Base-by-base conservation (phyloP, 2,888 invertebrate genomes). In the Choreutis nemorana region DNA sequence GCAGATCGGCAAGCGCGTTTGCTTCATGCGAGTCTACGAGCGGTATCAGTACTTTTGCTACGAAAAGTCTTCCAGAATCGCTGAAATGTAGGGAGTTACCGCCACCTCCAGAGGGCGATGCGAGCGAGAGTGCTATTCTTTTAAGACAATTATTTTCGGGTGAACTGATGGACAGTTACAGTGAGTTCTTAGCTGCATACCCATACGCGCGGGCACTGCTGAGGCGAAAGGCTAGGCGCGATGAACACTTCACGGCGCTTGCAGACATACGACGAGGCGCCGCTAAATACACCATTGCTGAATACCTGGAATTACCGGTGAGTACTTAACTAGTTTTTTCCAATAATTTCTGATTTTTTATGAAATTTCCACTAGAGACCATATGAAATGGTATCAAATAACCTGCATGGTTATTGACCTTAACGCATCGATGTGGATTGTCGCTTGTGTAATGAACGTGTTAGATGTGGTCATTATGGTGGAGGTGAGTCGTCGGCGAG, bases 251-350 rank as follows among this genome's bases (percentile, higher is more conserved):
- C 53, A 75, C 82, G 42, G 85, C 86, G 38, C 81, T 87, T 37
- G 83, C 87, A 39, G 83, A 83, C 53, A 80, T 87, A 44, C 75
- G 85, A 34, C 80, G 83, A 45, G 86, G 86, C 27, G 85, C 86
- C 28, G 86, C 87, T 33, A 83, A 82, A 50, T 77, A 85, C 57
- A 82, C 83, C 32, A 81, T 87, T 29, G 78, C 81, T 26, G 82
- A 84, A 38, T 81, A 87, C 42, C 81, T 87, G 39, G 83, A 85
- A 56, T 61, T 87, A 60, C 87, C 87, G 84, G 87, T 87, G 58
- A 85, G 87, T 84, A 40, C 23, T 11, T 10, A 9, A 2, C n/a
- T 18, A 18, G 8, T 23, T 23, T 12, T 8, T 11, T 11, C n/a
- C 11, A 11, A 10, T 12, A 8, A 12, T 23, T 12, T 11, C 7